Conservation (phyloP, 2,113 vertebrate genomes). For the Rafetus swinhoei region DNA sequence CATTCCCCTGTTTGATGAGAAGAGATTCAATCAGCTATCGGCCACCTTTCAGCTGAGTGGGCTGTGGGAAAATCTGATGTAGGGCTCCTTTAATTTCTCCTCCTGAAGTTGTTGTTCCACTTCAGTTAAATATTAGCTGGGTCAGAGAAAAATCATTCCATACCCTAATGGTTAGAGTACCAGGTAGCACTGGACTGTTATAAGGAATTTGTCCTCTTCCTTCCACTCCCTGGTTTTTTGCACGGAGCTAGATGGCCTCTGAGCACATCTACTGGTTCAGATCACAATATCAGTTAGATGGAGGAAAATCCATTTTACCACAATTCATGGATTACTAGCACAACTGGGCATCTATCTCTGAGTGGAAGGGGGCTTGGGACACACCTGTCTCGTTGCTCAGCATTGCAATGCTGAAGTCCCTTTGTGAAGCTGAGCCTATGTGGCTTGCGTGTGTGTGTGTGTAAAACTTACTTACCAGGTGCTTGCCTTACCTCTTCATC, state of each 20-base stretch:
- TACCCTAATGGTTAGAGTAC: not conserved
- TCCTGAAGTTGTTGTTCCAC: not conserved
- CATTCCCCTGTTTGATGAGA: not conserved
- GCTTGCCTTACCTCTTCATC: constrained; percentile 80
- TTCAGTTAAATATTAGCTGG: not conserved
- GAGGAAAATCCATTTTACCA: not conserved
- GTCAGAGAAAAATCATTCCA: not conserved
- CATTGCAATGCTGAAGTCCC: not conserved
- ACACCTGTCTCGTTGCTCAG: not conserved
- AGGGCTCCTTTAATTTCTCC: not conserved
- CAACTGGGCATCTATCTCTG: not conserved
- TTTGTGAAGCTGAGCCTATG: fast-evolving
- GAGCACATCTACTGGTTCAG: not conserved
- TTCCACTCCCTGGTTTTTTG: not conserved
- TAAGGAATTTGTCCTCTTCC: not conserved
- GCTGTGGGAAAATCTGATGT: not conserved
- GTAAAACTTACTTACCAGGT: not conserved
- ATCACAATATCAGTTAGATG: not conserved
- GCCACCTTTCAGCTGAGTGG: not conserved
- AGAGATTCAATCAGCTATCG: not conserved
- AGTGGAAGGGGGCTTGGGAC: not conserved
- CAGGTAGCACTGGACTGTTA: not conserved
- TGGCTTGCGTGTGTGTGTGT: not conserved
- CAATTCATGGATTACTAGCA: not conserved
- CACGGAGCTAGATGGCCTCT: not conserved